These are phyloP conservation scores for Cirrhinus mrigala DNA, from an alignment of 2,797 vertebrate genomes.

Conservation along the genomic window DNA sequence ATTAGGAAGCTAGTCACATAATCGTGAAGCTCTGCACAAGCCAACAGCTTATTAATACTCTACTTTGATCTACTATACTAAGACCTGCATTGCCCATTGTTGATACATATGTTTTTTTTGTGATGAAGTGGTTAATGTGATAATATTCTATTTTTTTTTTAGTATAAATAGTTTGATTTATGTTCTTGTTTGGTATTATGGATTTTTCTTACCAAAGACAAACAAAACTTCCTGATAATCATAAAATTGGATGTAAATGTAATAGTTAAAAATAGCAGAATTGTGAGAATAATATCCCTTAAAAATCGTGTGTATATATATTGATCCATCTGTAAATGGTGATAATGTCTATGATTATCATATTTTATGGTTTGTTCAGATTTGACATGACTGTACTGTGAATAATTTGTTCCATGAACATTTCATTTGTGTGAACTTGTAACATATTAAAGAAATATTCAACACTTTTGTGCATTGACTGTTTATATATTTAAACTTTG, in stretches of 20 bases:
- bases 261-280: neutral
- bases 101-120: neutral
- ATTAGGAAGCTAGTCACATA: neutral
- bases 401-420: neutral
- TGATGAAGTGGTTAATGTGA: neutral
- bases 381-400: neutral
- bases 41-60: neutral
- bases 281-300: neutral
- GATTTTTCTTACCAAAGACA: neutral
- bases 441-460: neutral
- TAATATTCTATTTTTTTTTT: neutral
- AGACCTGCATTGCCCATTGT: neutral
- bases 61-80: neutral
- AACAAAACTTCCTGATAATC: neutral
- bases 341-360: neutral
- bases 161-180: neutral
- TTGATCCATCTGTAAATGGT: neutral
- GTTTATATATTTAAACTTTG: neutral
- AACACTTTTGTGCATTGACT: neutral
- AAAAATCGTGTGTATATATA: neutral
- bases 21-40: neutral
- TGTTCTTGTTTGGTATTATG: neutral
- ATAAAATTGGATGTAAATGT: neutral
- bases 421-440: slow-evolving; percentile 1
- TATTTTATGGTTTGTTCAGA: neutral